These are phyloP conservation scores for Parus major DNA, from an alignment of 2,113 vertebrate genomes.

Conservation along the genomic window DNA sequence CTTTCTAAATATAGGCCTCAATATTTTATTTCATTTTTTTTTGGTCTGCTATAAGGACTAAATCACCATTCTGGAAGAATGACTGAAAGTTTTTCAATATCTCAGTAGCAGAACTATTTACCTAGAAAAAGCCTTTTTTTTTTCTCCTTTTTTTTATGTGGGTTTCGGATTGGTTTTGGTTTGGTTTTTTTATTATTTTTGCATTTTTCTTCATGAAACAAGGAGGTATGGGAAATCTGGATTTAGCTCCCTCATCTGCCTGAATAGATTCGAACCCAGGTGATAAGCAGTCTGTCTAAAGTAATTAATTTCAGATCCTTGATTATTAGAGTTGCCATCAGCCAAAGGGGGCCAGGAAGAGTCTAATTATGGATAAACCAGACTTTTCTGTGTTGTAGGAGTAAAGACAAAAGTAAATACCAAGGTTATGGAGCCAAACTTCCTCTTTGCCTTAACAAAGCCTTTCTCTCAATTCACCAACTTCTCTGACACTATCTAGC, in stretches of 20 bases:
- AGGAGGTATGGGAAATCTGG: background rate
- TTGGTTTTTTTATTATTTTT: background rate
- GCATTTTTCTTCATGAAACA: background rate
- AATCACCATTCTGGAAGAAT: conserved; percentile 1
- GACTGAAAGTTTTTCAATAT: background rate
- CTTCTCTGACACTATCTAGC: background rate
- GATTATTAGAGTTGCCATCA: conserved; percentile 10
- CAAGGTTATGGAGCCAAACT: background rate
- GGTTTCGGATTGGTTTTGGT: no score
- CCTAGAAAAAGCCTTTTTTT: background rate
- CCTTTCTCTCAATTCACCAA: background rate
- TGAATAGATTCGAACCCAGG: background rate
- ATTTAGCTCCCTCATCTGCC: background rate
- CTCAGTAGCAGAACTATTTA: background rate
- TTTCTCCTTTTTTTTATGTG: fast-evolving
- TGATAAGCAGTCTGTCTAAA: conserved; percentile 3
- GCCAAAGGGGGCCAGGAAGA: background rate
- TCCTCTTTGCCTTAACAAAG: background rate
- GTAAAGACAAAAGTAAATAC: conserved; percentile 8
- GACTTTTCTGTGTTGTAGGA: background rate
- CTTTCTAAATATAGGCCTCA: conserved; percentile 39
- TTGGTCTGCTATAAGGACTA: background rate
- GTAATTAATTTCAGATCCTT: conserved; percentile 22
- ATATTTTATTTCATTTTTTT: background rate
- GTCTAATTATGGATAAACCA: background rate